These are phyloP conservation scores for Drosophila littoralis DNA, from an alignment of 1,140 invertebrate species.

Conservation along the genomic window DNA sequence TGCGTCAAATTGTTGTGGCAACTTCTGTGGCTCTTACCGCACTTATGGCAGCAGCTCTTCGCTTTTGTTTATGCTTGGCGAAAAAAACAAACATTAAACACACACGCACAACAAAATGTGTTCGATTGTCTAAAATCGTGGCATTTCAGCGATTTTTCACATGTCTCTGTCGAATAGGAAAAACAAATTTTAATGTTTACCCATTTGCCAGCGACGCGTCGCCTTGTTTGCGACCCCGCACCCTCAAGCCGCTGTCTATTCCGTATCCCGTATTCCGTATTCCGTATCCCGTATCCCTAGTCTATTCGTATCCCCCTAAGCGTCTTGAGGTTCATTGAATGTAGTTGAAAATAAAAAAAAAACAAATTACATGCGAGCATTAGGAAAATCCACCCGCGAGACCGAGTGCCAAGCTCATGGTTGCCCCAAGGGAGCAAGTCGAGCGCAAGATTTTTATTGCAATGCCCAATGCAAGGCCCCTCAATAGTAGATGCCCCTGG, in stretches of 20 bases:
- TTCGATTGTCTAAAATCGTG: slow-evolving; percentile 46
- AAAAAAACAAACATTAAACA: slow-evolving; percentile 43
- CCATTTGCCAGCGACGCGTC: slow-evolving; percentile 34
- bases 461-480: background rate
- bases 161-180: slow-evolving; percentile 46
- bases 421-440: background rate
- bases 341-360: background rate
- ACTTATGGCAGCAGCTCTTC: slow-evolving; percentile 42
- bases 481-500: background rate
- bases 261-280: too few species aligned
- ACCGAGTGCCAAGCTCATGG: slow-evolving; percentile 6
- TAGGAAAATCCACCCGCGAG: slow-evolving; percentile 13
- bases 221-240: slow-evolving; percentile 19
- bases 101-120: slow-evolving; percentile 14
- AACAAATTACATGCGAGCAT: slow-evolving; percentile 11
- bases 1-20: slow-evolving; percentile 53
- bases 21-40: slow-evolving; percentile 51
- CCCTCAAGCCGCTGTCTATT: background rate
- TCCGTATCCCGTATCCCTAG: too few species aligned
- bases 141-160: slow-evolving; percentile 52
- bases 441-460: slow-evolving; percentile 12
- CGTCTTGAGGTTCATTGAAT: slow-evolving; percentile 20
- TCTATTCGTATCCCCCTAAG: background rate
- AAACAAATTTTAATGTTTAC: slow-evolving; percentile 49
- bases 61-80: slow-evolving; percentile 58